Conservation (phyloP, 2,888 invertebrate species). For the Erebia ligea region DNA sequence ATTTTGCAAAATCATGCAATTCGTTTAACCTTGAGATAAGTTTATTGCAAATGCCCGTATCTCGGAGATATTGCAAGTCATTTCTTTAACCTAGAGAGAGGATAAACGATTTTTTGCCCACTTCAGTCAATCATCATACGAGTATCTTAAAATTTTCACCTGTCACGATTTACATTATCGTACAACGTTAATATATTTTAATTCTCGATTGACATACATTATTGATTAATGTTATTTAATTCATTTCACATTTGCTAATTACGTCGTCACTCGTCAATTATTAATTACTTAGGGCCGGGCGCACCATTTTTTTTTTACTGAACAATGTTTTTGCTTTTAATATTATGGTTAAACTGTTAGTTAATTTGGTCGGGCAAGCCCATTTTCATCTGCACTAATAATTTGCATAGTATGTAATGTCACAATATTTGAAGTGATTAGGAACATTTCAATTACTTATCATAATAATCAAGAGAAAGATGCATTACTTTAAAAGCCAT, state of each 20-base stretch:
- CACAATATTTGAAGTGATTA: too few relatives aligned
- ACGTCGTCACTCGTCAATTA: neutral
- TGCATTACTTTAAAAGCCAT: neutral
- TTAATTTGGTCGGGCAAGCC: too few relatives aligned
- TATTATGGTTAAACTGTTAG: too few relatives aligned
- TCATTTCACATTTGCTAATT: neutral
- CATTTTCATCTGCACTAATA: too few relatives aligned
- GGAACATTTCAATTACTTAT: too few relatives aligned
- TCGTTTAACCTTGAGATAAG: conserved; percentile 3
- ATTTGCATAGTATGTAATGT: too few relatives aligned
- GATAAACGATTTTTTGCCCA: neutral
- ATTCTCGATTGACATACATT: neutral
- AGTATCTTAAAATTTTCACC: neutral
- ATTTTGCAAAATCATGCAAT: conserved; percentile 1
- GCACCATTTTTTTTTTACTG: neutral
- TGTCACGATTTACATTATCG: neutral
- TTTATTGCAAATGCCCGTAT: neutral
- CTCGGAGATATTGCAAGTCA: neutral
- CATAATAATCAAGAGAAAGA: neutral
- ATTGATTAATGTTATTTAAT: neutral
- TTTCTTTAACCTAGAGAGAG: neutral
- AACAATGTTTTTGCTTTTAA: neutral
- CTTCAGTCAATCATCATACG: neutral
- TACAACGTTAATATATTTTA: neutral
- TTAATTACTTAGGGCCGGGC: neutral